phyloP scores from a whole-genome alignment of 2,113 vertebrate genomes.

The Podarcis cretensis region DNA sequence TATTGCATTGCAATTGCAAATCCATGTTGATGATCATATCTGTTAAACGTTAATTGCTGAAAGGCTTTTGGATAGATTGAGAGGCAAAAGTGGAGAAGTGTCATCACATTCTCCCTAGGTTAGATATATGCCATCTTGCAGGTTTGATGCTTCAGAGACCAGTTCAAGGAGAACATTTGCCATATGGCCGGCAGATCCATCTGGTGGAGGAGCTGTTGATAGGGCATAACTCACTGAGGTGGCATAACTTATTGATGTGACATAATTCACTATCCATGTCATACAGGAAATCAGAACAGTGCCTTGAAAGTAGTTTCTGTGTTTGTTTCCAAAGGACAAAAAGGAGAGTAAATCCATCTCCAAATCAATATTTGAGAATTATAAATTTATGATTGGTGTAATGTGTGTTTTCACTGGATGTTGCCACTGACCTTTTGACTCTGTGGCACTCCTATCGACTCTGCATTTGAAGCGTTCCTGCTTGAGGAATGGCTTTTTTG shows the following conservation, averaged over 20 bases:
- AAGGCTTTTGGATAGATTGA: not conserved
- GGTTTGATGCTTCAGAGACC: not conserved
- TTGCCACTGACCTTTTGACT: slow-evolving; percentile 8
- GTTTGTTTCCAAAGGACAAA: not conserved
- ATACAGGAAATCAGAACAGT: not conserved
- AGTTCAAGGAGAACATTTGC: slow-evolving; percentile 4
- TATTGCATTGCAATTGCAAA: not conserved
- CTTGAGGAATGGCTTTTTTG: slow-evolving; percentile 18
- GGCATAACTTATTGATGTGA: not conserved
- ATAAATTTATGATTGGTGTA: not conserved
- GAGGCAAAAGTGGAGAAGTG: not conserved
- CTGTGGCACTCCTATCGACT: not conserved
- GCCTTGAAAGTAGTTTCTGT: not conserved
- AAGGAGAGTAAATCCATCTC: not conserved
- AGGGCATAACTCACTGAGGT: not conserved
- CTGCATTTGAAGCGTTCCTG: not conserved
- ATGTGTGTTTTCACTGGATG: not conserved
- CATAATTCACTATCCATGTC: not conserved
- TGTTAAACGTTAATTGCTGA: not conserved
- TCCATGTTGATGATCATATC: not conserved
- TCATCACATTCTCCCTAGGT: not conserved
- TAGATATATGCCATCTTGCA: not conserved
- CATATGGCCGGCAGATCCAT: not conserved
- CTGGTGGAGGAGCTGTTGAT: not conserved
- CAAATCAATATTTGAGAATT: not conserved